Conservation (phyloP, 2,797 vertebrate genomes). For the Florisuga fusca region DNA sequence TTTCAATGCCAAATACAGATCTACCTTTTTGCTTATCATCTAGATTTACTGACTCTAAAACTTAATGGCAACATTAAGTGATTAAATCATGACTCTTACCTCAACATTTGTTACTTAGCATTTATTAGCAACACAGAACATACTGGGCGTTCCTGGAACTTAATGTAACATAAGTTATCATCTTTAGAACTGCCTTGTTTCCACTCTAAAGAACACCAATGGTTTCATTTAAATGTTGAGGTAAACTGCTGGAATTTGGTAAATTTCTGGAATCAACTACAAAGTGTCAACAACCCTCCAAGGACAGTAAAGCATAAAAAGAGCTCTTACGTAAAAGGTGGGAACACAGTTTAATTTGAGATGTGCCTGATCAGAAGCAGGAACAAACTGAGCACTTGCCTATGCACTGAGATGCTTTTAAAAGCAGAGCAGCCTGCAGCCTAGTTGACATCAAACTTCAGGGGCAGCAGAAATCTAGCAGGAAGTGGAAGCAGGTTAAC, state of each 20-base stretch:
- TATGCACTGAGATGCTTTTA: neutral
- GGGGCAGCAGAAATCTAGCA: neutral
- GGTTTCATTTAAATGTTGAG: conserved; percentile 16
- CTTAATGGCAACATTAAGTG: conserved; percentile 53
- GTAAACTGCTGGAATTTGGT: neutral
- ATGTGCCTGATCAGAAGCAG: neutral
- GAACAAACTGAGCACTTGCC: neutral
- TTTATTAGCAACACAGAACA: conserved; percentile 54
- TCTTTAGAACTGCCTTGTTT: conserved; percentile 31
- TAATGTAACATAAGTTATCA: conserved; percentile 16
- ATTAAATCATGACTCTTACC: conserved; percentile 51
- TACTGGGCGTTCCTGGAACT: conserved; percentile 44
- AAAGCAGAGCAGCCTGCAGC: neutral
- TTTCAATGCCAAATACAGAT: conserved; percentile 58
- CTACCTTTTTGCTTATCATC: conserved; percentile 54
- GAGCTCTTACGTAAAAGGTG: neutral
- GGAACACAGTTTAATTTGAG: neutral
- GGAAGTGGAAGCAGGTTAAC: neutral
- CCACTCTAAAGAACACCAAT: conserved; percentile 15
- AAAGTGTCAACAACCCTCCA: conserved; percentile 21
- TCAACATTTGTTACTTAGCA: conserved; percentile 54
- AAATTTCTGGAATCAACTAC: neutral
- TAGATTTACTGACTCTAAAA: conserved; percentile 58
- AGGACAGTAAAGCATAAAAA: conserved; percentile 1
- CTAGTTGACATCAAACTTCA: neutral